Evolutionary conservation across 2,113 vertebrate species (phyloP).

Genomic region (Nanorana parkeri): DNA sequence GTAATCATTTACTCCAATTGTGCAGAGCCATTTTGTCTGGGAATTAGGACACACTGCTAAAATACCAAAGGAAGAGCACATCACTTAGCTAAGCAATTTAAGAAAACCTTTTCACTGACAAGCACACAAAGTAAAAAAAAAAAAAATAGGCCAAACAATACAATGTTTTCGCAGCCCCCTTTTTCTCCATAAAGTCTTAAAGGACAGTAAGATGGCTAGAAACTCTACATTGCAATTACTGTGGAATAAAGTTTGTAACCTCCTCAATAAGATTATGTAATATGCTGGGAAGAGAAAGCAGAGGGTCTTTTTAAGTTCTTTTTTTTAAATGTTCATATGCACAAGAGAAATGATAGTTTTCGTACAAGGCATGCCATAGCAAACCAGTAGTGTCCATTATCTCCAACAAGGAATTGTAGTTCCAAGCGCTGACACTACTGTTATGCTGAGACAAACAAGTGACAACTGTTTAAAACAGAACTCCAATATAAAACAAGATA

Average conservation of each 20-base stretch:
- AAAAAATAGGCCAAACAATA: conserved; percentile 18
- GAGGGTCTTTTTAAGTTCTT: too few relatives aligned
- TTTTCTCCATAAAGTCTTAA: conserved; percentile 4
- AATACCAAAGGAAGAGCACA: conserved; percentile 28
- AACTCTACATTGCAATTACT: conserved; percentile 16
- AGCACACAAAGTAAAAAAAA: conserved; percentile 10
- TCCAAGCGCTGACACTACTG: too few relatives aligned
- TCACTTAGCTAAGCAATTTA: conserved; percentile 9
- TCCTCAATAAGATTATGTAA: not conserved
- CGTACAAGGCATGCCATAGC: too few relatives aligned
- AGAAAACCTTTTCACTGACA: not conserved
- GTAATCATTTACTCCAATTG: conserved; percentile 28
- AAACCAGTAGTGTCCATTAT: too few relatives aligned
- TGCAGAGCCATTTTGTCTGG: conserved; percentile 52
- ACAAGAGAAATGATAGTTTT: too few relatives aligned
- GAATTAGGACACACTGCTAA: conserved; percentile 22
- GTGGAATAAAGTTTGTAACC: not conserved
- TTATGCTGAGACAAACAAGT: too few relatives aligned
- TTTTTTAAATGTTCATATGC: too few relatives aligned
- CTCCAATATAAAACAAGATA: too few relatives aligned
- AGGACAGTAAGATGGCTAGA: not conserved
- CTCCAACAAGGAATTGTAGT: too few relatives aligned
- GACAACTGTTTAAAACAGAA: too few relatives aligned
- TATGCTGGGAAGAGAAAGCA: too few relatives aligned
- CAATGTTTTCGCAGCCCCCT: not conserved